Conservation (phyloP, 2,888 invertebrate genomes). For the Phortica magna region DNA sequence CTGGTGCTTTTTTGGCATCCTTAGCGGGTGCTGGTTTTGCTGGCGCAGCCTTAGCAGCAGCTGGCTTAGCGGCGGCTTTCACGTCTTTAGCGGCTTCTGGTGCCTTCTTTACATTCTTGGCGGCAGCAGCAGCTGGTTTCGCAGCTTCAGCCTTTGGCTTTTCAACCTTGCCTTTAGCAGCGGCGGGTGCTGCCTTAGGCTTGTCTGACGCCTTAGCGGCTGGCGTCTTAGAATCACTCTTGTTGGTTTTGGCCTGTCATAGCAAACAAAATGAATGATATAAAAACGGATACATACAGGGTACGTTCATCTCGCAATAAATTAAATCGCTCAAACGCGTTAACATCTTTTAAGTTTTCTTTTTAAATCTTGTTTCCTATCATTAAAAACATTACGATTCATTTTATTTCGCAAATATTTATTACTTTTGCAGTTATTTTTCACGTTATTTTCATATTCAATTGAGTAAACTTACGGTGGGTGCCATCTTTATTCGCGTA, state of each 20-base stretch:
- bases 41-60: conserved; percentile 66
- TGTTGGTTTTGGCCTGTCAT: conserved; percentile 75
- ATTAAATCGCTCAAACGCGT: neutral
- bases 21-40: conserved; percentile 46
- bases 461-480: conserved; percentile 74
- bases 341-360: neutral
- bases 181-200: conserved; percentile 69
- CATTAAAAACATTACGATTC: neutral
- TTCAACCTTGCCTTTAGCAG: conserved; percentile 77
- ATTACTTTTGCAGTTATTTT: neutral
- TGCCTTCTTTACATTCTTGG: conserved; percentile 76
- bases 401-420: neutral
- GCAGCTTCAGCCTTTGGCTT: conserved; percentile 75
- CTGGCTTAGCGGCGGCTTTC: conserved; percentile 80
- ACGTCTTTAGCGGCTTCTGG: conserved; percentile 75
- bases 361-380: neutral
- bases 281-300: neutral
- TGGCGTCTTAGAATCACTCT: conserved; percentile 74
- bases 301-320: neutral
- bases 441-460: conserved; percentile 46
- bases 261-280: conserved; percentile 27
- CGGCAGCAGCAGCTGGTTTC: conserved; percentile 73
- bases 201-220: conserved; percentile 76
- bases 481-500: conserved; percentile 77
- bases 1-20: conserved; percentile 59